Base-by-base conservation (phyloP, 2,113 vertebrate species). In the Anarrhichthys ocellatus region DNA sequence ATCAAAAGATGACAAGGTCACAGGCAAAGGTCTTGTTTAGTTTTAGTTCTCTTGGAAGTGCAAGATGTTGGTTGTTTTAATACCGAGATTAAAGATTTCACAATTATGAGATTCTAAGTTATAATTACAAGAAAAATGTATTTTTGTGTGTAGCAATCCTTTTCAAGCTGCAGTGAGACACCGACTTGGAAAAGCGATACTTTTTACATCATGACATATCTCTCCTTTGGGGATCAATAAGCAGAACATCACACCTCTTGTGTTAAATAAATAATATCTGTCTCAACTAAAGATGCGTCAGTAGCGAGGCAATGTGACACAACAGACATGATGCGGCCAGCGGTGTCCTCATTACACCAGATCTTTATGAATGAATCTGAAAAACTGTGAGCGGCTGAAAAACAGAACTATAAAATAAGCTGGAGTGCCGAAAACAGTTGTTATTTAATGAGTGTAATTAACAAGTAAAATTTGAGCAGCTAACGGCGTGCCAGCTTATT, bases 371-470 rank as follows among this genome's bases (percentile, higher is more conserved):
- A 76, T 78, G 42, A 81, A 87, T 67, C 38, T n/a, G 24, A 65
- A 73, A 79, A 86, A 80, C 63, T 81, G 44, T 50, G 58, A n/a
- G 17, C 44, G 42, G 50, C 40, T 32, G 63, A 84, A 80, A 73
- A 85, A 59, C 75, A 83, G 36, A 78, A 79, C 78, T 66, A 73
- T 82, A 80, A 87, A 91, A 85, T 78, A 90, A 84, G 56, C 86
- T 18, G 50, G 54, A 86, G 81, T n/a, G 32, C 62, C 13, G 76
- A 70, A 89, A 92, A 86, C 85, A 87, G 86, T 89, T 92, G 86
- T 90, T 91, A 87, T 91, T 90, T 90, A 92, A 92, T 86, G 79
- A 90, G 79, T 50, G 84, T 87, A 90, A 92, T 90, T 91, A 92
- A 88, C 84, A 90, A 89, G 78, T 87, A 79, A 85, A 91, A 90